Percentiles rank a stretch among this genome's conserved stretches.
phyloP scores from a whole-genome alignment of 1,140 invertebrate genomes.

The Drosophila bifasciata region DNA sequence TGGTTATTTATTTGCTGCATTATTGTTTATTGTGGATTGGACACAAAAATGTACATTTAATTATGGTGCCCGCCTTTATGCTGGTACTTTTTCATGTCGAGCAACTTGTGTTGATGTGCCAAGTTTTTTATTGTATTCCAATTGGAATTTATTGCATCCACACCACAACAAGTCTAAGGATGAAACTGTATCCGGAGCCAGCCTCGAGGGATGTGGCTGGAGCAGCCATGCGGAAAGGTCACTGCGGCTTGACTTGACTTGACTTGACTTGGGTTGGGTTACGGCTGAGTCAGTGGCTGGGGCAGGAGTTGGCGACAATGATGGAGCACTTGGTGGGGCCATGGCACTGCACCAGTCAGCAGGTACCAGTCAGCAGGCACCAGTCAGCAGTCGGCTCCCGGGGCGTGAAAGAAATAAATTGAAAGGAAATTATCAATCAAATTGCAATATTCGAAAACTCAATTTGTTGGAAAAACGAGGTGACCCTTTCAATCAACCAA shows the following conservation, averaged over 20 bases:
- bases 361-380: not conserved
- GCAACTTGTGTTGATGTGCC: constrained; percentile 28
- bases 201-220: not conserved
- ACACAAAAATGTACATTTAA: constrained; percentile 38
- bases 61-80: constrained; percentile 16
- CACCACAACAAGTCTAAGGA: not conserved
- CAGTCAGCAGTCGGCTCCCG: no score
- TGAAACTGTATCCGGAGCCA: not conserved
- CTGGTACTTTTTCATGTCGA: constrained; percentile 16
- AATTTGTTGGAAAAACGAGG: no score
- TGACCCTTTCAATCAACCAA: no score
- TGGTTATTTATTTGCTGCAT: constrained; percentile 66
- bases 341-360: constrained; percentile 7
- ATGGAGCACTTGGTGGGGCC: constrained; percentile 56
- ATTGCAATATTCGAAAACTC: no score
- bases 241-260: constrained; percentile 47
- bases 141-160: constrained; percentile 47
- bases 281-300: constrained; percentile 1
- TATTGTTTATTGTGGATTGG: constrained; percentile 64
- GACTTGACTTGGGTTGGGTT: constrained; percentile 24
- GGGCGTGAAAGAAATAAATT: no score
- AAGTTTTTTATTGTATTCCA: constrained; percentile 49
- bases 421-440: no score
- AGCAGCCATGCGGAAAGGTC: constrained; percentile 64
- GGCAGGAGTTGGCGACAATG: constrained; percentile 36